Percentiles rank a stretch among this genome's conserved stretches.
phyloP scores from a whole-genome alignment of 2,113 vertebrate species.

The Peromyscus maniculatus region DNA sequence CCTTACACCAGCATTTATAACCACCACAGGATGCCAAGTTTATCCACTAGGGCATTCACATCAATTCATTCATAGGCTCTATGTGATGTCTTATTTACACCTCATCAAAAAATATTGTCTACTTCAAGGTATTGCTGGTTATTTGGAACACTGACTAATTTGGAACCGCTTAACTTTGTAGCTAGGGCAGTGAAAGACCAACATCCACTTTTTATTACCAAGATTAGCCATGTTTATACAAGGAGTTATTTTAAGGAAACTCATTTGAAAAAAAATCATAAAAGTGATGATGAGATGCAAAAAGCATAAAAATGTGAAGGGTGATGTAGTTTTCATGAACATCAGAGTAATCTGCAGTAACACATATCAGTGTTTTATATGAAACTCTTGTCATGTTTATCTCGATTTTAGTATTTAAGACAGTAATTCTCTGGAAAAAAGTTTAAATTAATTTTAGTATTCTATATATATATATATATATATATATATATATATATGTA shows the following conservation, averaged over 20 bases:
- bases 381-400: not conserved
- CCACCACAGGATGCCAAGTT: not conserved
- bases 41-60: too few relatives aligned
- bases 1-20: not conserved
- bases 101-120: not conserved
- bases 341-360: not conserved
- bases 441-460: not conserved
- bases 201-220: conserved; percentile 15
- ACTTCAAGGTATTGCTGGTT: not conserved
- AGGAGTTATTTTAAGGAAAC: conserved; percentile 45
- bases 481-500: too few relatives aligned
- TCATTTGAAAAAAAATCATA: not conserved
- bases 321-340: too few relatives aligned
- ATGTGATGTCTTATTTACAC: not conserved
- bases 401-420: conserved; percentile 37
- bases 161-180: not conserved
- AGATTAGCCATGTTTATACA: not conserved
- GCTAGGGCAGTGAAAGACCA: not conserved
- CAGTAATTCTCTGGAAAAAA: not conserved
- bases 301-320: not conserved
- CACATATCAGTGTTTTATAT: not conserved
- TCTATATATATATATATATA: not conserved
- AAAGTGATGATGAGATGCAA: not conserved
- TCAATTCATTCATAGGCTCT: not conserved
- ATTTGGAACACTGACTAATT: not conserved